These are phyloP conservation scores for Hydriomena furcata DNA, from an alignment of 2,888 invertebrate species.

Conservation along the genomic window DNA sequence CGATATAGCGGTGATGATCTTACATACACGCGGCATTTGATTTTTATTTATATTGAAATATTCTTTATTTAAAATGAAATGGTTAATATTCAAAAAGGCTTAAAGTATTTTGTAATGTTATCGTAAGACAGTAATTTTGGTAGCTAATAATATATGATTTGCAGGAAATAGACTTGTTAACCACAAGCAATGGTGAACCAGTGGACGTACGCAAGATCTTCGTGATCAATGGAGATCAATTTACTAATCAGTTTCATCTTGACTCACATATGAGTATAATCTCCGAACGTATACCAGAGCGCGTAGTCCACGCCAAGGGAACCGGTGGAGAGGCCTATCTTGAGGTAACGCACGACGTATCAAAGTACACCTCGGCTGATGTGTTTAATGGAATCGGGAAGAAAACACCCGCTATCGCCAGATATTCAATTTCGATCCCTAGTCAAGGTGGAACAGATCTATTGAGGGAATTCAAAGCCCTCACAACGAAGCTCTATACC, in stretches of 20 bases:
- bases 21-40: no score
- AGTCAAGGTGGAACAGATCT: slow-evolving; percentile 93
- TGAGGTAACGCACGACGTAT: slow-evolving; percentile 91
- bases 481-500: slow-evolving; percentile 95
- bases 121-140: no score
- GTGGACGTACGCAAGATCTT: slow-evolving; percentile 87
- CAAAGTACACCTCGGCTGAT: slow-evolving; percentile 88
- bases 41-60: no score
- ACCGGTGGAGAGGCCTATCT: slow-evolving; percentile 93
- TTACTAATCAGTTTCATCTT: slow-evolving; percentile 40
- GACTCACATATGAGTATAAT: slow-evolving; percentile 81
- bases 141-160: background rate
- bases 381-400: slow-evolving; percentile 90
- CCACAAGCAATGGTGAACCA: slow-evolving; percentile 90
- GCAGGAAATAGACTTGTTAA: slow-evolving; percentile 75
- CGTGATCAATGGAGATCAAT: slow-evolving; percentile 87
- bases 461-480: slow-evolving; percentile 92
- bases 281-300: slow-evolving; percentile 94
- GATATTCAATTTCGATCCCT: slow-evolving; percentile 91
- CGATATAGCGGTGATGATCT: no score
- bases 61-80: no score
- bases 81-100: no score
- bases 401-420: slow-evolving; percentile 87
- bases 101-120: no score
- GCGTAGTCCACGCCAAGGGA: slow-evolving; percentile 96